Percentiles rank a stretch among this genome's conserved stretches.
phyloP scores from a whole-genome alignment of 2,113 vertebrate genomes.

The Phasianus colchicus region DNA sequence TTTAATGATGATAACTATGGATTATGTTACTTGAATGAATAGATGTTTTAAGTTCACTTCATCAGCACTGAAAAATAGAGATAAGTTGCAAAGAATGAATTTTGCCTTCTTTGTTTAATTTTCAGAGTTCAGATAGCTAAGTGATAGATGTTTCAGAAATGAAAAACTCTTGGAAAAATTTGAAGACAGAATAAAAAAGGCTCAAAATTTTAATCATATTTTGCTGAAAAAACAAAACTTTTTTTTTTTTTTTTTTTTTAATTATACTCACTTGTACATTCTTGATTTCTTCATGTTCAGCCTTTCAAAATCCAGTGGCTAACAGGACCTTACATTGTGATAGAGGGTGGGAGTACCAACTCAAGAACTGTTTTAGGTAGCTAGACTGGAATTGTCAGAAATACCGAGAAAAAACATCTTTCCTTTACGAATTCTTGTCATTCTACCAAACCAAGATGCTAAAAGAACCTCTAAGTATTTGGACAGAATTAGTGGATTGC shows the following conservation, averaged over 20 bases:
- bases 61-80: slow-evolving; percentile 44
- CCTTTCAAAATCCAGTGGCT: background rate
- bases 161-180: slow-evolving; percentile 7
- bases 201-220: background rate
- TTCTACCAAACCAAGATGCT: background rate
- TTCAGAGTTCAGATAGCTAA: slow-evolving; percentile 28
- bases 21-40: slow-evolving; percentile 54
- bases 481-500: background rate
- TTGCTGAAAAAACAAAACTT: background rate
- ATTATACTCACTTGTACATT: background rate
- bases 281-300: background rate
- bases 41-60: slow-evolving; percentile 38
- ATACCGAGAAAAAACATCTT: background rate
- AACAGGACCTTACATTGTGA: background rate
- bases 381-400: background rate
- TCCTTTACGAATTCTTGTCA: background rate
- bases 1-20: slow-evolving; percentile 44
- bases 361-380: background rate
- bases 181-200: background rate
- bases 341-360: background rate
- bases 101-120: slow-evolving; percentile 40
- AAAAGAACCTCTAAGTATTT: background rate
- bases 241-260: background rate
- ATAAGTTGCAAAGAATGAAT: slow-evolving; percentile 43
- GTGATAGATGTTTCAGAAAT: slow-evolving; percentile 21